A percentile compares a stretch with the other conserved stretches of the same genome.
Evolutionary conservation across 2,797 vertebrate species (phyloP).

Genomic region (Catharus ustulatus): DNA sequence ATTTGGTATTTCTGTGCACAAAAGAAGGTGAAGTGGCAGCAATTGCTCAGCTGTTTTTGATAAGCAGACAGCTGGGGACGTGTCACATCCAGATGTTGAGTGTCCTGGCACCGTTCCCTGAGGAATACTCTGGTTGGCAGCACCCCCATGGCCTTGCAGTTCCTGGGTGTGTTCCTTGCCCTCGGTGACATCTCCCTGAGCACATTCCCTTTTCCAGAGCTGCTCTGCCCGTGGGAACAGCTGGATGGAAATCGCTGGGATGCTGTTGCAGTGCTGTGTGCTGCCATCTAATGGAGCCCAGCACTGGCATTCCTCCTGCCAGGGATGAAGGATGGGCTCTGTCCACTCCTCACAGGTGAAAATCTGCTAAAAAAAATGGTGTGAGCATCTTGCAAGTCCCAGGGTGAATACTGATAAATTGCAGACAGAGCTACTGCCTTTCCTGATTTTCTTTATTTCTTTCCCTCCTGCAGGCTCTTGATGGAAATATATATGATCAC

Average conservation of each 20-base stretch:
- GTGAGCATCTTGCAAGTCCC: not conserved
- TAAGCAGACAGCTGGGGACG: too few relatives aligned
- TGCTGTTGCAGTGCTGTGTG: not conserved
- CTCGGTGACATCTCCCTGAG: not conserved
- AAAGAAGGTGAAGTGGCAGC: not conserved
- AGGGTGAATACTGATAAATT: accelerated
- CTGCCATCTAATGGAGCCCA: constrained; percentile 64
- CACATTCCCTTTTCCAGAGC: not conserved
- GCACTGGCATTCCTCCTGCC: not conserved
- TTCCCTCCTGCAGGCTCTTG: constrained; percentile 81
- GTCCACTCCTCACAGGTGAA: accelerated
- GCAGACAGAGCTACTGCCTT: accelerated
- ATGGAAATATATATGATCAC: constrained; percentile 93
- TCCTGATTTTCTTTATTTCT: not conserved
- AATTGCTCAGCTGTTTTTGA: not conserved
- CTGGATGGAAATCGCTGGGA: not conserved
- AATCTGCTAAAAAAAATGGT: accelerated
- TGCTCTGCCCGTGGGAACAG: not conserved
- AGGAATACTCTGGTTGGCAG: not conserved
- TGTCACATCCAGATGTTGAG: not conserved
- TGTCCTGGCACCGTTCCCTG: not conserved
- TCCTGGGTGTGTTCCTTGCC: not conserved
- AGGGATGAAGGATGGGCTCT: not conserved
- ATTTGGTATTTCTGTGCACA: not conserved
- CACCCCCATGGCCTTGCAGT: not conserved